These are phyloP conservation scores for Penaeus chinensis DNA, from an alignment of 1,140 invertebrate genomes.

Conservation along the genomic window DNA sequence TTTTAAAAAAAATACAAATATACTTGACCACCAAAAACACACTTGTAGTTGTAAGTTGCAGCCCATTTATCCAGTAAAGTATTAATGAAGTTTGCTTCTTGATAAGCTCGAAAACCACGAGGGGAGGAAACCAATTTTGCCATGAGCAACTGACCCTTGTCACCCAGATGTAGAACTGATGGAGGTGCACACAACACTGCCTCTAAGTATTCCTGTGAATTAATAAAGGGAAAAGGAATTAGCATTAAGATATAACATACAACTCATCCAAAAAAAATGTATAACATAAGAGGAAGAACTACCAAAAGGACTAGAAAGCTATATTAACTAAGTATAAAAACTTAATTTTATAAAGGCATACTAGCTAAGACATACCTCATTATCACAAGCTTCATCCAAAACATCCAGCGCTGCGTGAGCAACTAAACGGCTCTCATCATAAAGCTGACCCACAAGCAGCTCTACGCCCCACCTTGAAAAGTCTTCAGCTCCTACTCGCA, in stretches of 20 bases:
- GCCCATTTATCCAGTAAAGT: slow-evolving; percentile 84
- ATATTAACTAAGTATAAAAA: neutral
- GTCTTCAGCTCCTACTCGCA: slow-evolving; percentile 77
- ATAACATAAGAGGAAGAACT: neutral
- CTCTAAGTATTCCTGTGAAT: slow-evolving; percentile 78
- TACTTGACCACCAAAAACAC: slow-evolving; percentile 32
- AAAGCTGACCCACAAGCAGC: slow-evolving; percentile 82
- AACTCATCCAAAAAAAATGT: neutral
- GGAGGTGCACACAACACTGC: slow-evolving; percentile 81
- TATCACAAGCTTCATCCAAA: slow-evolving; percentile 92
- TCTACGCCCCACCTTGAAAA: slow-evolving; percentile 86
- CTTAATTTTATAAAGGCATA: slow-evolving; percentile 10
- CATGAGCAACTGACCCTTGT: slow-evolving; percentile 84
- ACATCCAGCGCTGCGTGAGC: slow-evolving; percentile 82
- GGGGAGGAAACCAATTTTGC: slow-evolving; percentile 84
- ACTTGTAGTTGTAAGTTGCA: slow-evolving; percentile 79
- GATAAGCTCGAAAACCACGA: slow-evolving; percentile 77
- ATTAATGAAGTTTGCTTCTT: slow-evolving; percentile 77
- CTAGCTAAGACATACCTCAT: slow-evolving; percentile 73
- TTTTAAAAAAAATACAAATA: neutral
- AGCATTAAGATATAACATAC: neutral
- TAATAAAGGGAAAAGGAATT: slow-evolving; percentile 36
- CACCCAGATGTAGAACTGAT: slow-evolving; percentile 81
- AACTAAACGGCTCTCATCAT: slow-evolving; percentile 82
- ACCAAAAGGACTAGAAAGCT: neutral